A percentile compares a stretch with the other conserved stretches of the same genome.
Conservation (phyloP, 2,797 vertebrate genomes). For the Phyllotis vaccarum region DNA sequence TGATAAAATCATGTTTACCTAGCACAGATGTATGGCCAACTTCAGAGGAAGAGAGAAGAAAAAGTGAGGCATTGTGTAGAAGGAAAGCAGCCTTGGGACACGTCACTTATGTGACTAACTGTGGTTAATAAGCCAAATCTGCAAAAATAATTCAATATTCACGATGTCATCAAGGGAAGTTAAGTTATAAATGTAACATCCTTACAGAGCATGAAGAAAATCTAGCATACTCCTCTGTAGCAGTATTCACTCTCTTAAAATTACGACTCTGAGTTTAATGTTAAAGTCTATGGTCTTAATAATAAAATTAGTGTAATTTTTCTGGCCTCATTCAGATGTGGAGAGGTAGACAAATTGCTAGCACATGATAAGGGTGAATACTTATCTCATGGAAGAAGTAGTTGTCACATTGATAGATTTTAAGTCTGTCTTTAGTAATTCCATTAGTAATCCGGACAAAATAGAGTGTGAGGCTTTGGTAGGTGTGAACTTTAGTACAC, state of each 20-base stretch:
- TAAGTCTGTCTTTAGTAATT: conserved; percentile 73
- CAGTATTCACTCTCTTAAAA: conserved; percentile 38
- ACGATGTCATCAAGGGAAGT: not conserved
- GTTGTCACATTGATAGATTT: conserved; percentile 75
- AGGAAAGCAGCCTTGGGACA: not conserved
- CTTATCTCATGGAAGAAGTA: conserved; percentile 30
- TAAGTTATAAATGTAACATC: not conserved
- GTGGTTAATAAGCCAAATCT: conserved; percentile 1
- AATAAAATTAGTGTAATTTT: conserved; percentile 31
- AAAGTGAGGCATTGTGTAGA: not conserved
- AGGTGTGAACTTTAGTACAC: conserved; percentile 46
- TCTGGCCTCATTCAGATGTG: not conserved
- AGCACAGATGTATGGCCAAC: not conserved
- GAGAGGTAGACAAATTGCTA: not conserved
- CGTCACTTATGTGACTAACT: not conserved
- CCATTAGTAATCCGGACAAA: conserved; percentile 75
- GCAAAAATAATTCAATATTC: not conserved
- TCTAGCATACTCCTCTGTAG: not conserved
- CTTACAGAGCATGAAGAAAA: not conserved
- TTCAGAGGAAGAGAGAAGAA: not conserved
- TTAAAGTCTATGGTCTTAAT: conserved; percentile 13
- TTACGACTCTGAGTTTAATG: not conserved
- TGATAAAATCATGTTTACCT: conserved; percentile 21
- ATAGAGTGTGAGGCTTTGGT: conserved; percentile 20
- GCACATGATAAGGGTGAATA: not conserved